Evolutionary conservation across 2,888 invertebrate genomes (phyloP), one percentile per base, ranked within the genome.

Genomic region (Agrotis puta): DNA sequence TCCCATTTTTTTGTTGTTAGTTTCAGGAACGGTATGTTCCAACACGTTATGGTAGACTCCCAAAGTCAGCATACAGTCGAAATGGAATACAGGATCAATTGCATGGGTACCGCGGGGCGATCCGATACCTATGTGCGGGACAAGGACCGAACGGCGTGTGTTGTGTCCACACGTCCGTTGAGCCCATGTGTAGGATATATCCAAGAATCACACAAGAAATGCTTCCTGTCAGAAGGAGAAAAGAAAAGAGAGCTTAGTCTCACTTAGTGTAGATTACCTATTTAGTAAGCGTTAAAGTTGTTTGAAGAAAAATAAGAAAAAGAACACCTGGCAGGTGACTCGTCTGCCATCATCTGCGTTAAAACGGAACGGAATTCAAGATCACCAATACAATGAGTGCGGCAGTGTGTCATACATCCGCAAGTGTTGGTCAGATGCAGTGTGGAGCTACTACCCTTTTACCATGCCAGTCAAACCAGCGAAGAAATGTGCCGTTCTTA

Each of bases 21-120:
- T 94, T 96, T 92, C 94, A 95, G 95, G 95, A 96, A 94, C 95
- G 87, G 87, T 95, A 94, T 87, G 94, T 94, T 93, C 94, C 94
- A 58, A 93, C 93, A 69, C 89, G 90, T 79, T 92, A 92, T 72
- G 95, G 95, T 92, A 92, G 91, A 84, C 93, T 95, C 57, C 95
- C 94, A 27, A 86, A 80, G 79, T 90, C 94, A 73, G 95, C 92
- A 70, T 95, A 94, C 87, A 86, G 90, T 75, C 90, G 93, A 67
- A 94, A 95, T 71, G 95, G 96, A 78, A 91, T 94, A 64, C 95
- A 95, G 85, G 95, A 96, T 82, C 95, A 95, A 86, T 88, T 95
- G 59, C 89, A 94, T 81, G 95, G 95, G 56, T 95, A 95, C 77
- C 90, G 94, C 85, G 95, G 94, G 76, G 94, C 95, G 24, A 87